Evolutionary conservation across 2,113 vertebrate species (phyloP).

Genomic region (chimpanzee (Pan troglodytes)): DNA sequence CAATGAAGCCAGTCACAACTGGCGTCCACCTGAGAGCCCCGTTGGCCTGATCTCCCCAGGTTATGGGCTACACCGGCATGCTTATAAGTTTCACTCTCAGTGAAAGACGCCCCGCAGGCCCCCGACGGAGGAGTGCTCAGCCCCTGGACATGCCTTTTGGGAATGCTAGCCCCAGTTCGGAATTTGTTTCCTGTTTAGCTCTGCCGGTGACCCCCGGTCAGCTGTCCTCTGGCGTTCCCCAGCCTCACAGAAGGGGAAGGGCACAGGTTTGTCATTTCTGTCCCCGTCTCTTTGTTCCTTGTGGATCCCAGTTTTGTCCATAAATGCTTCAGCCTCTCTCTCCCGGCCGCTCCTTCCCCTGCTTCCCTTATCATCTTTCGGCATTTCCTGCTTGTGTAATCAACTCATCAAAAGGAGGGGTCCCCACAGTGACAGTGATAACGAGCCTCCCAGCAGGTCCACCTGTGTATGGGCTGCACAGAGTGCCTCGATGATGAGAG

Average conservation of each 20-base stretch:
- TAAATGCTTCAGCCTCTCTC: rapidly evolving
- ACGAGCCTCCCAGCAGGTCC: not conserved
- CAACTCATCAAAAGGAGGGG: not conserved
- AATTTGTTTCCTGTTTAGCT: not conserved
- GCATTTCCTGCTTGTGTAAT: not conserved
- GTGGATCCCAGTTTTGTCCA: rapidly evolving
- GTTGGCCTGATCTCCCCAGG: not conserved
- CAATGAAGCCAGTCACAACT: not conserved
- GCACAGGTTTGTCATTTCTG: not conserved
- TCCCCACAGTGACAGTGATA: not conserved
- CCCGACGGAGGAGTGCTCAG: not conserved
- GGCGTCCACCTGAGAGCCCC: not conserved
- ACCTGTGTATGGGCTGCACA: not conserved
- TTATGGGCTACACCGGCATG: rapidly evolving
- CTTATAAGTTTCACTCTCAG: not conserved
- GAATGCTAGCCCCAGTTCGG: not conserved
- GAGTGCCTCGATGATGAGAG: not conserved
- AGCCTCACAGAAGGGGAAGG: rapidly evolving
- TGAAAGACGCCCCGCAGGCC: not conserved
- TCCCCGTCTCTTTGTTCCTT: not conserved
- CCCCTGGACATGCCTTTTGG: not conserved
- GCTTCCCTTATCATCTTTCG: not conserved
- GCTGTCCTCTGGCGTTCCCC: not conserved
- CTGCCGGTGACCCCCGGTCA: rapidly evolving
- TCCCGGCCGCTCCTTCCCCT: not conserved